Percentiles rank a stretch among this genome's conserved stretches.
Conservation (phyloP, 2,113 vertebrate species). For the Falcunculus frontatus region DNA sequence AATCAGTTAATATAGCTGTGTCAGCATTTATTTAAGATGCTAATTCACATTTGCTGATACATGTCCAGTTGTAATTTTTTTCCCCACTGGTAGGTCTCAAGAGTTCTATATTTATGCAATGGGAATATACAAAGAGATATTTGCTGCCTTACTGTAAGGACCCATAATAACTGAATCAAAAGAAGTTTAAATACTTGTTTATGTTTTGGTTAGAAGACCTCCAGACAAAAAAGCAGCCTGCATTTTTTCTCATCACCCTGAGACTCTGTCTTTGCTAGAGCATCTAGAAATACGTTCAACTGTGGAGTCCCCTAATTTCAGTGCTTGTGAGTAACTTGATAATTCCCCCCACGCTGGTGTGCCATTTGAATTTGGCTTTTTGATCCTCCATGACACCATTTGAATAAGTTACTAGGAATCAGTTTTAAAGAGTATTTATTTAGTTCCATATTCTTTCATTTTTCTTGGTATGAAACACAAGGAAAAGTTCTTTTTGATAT, state of each 20-base stretch:
- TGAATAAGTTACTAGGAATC: not conserved
- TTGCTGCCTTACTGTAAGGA: not conserved
- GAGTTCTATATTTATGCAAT: not conserved
- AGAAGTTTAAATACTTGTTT: not conserved
- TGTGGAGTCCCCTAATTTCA: not conserved
- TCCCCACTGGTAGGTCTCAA: not conserved
- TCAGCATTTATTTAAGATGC: not conserved
- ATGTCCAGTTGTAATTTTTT: not conserved
- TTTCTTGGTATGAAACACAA: not conserved
- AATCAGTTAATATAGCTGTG: not conserved
- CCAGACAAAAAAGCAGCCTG: not conserved
- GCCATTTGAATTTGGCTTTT: not conserved
- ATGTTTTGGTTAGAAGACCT: not conserved
- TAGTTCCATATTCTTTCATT: not conserved
- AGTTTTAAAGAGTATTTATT: not conserved
- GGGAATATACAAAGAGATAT: not conserved
- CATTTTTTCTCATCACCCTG: not conserved
- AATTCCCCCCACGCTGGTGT: not conserved
- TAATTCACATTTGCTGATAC: not conserved
- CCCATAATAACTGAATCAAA: not conserved
- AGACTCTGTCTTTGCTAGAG: not conserved
- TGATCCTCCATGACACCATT: not conserved
- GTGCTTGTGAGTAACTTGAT: not conserved
- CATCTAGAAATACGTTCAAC: not conserved
- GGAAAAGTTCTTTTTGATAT: not conserved